A percentile compares a stretch with the other conserved stretches of the same genome.
Evolutionary conservation across 2,113 vertebrate genomes (phyloP).

Genomic region (Orthonyx spaldingii): DNA sequence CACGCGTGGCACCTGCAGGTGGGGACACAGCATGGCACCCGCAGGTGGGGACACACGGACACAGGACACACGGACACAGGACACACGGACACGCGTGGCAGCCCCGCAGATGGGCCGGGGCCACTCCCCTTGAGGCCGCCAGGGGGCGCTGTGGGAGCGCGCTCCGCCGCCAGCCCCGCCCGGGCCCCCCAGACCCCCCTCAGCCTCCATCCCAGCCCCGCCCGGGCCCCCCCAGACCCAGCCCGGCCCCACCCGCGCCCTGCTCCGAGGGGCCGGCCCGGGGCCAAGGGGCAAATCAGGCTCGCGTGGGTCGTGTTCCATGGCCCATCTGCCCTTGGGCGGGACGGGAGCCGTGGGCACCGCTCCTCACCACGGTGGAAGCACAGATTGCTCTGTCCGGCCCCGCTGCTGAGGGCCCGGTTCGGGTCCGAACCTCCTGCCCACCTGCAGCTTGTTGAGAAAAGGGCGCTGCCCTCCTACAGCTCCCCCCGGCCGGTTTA

Average conservation of each 20-base stretch:
- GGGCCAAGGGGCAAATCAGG: background rate
- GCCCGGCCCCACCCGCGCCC: background rate
- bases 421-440: background rate
- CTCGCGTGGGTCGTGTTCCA: background rate
- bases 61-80: background rate
- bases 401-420: accelerated
- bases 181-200: background rate
- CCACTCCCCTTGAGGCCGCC: background rate
- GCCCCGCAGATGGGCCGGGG: background rate
- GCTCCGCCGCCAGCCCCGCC: too few species aligned
- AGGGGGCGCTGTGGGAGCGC: background rate
- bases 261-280: background rate
- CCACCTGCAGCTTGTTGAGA: background rate
- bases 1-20: background rate
- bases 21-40: background rate
- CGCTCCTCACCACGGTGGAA: background rate
- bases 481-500: accelerated
- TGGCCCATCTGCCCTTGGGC: too few species aligned
- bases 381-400: background rate
- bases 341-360: background rate
- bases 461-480: too few species aligned
- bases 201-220: background rate
- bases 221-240: background rate
- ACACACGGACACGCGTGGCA: background rate
- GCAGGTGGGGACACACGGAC: background rate